These are phyloP conservation scores for Scopus umbretta DNA, from an alignment of 2,113 vertebrate species.

Conservation along the genomic window DNA sequence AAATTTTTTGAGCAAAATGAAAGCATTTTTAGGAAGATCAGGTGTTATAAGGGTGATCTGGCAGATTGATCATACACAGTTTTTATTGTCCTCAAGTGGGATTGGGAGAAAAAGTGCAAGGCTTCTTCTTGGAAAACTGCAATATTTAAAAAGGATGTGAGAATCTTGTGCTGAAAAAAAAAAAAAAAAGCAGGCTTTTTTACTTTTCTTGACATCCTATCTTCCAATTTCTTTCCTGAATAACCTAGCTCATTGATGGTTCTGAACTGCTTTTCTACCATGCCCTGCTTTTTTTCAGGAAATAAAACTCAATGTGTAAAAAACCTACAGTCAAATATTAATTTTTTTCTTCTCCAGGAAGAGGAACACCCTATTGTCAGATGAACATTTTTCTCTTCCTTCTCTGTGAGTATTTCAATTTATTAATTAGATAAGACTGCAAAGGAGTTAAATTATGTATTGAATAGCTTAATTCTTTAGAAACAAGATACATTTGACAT, in stretches of 20 bases:
- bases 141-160: not conserved
- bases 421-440: not conserved
- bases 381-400: not conserved
- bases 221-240: not conserved
- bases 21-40: not conserved
- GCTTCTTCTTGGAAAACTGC: not conserved
- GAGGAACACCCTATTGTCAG: not conserved
- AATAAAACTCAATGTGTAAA: not conserved
- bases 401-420: not conserved
- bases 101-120: not conserved
- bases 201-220: not conserved
- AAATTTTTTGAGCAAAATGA: fast-evolving
- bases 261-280: not conserved
- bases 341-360: not conserved
- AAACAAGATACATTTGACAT: not conserved
- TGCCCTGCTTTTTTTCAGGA: not conserved
- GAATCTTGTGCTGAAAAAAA: not conserved
- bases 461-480: not conserved
- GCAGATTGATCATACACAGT: not conserved
- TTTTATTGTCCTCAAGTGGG: not conserved
- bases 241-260: not conserved
- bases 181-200: fast-evolving
- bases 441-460: not conserved
- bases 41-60: not conserved
- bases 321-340: not conserved